Evolutionary conservation across 2,113 vertebrate genomes (phyloP).

Genomic region (Phoxinus phoxinus): DNA sequence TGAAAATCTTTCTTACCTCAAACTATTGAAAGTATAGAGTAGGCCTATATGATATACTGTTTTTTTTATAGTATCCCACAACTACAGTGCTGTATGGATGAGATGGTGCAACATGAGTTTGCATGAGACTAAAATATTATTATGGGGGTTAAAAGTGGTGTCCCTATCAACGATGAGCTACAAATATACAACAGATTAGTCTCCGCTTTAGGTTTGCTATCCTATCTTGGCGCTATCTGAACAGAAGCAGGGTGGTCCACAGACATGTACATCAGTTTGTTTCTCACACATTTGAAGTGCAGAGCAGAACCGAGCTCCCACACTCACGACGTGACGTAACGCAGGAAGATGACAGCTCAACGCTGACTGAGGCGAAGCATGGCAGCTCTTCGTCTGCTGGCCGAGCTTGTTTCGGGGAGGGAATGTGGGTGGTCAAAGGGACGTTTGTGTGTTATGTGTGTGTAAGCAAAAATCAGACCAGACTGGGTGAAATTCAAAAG

Average conservation of each 20-base stretch:
- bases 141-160: not conserved
- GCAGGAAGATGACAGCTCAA: constrained; percentile 31
- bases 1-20: not conserved
- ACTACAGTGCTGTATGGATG: not conserved
- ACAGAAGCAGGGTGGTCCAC: constrained; percentile 39
- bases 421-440: constrained; percentile 37
- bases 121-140: not conserved
- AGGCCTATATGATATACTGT: not conserved
- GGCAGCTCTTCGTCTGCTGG: constrained; percentile 17
- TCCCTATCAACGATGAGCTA: constrained; percentile 5
- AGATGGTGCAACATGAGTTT: not conserved
- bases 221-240: constrained; percentile 30
- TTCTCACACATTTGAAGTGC: constrained; percentile 47
- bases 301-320: constrained; percentile 33
- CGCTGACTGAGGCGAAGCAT: constrained; percentile 22
- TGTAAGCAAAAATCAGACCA: constrained; percentile 9
- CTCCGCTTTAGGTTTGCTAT: constrained; percentile 50
- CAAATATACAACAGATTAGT: constrained; percentile 7
- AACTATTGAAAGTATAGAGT: not conserved
- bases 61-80: not conserved
- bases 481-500: constrained; percentile 24
- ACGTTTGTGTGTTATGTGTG: constrained; percentile 11
- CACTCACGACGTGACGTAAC: constrained; percentile 20
- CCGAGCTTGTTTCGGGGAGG: not conserved
- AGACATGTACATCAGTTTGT: constrained; percentile 40